Evolutionary conservation across 2,113 vertebrate genomes (phyloP), one percentile per base, ranked within the genome.

Genomic region (Ranitomeya imitator): DNA sequence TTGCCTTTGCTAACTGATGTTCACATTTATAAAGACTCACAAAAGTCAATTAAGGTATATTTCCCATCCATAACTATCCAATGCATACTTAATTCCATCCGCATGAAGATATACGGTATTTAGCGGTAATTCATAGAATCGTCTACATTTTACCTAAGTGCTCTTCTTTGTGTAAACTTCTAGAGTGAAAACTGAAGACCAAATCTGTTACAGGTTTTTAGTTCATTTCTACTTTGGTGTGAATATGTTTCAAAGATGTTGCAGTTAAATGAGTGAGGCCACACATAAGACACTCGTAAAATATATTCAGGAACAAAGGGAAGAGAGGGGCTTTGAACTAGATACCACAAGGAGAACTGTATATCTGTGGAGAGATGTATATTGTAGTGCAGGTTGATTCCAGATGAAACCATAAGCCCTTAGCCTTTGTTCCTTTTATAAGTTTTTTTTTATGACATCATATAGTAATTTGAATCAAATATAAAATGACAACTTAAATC

Each of bases 201-300:
- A 76, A 76, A 76, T 54, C 61, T 45, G 52, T 60, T 81, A 55
- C 61, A 45, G 77, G 26, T 87, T 45, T 21, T 51, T 55, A 31
- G 67, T 54, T 4, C 6, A 73, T 45, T 82, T 61, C 54, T 79
- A 55, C 19, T 31, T 71, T 84, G n/a, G 87, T 88, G 80, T 88
- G 71, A 83, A 84, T 77, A 88, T 88, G 79, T 82, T 88, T 31
- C 79, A 82, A 88, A 88, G 86, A 82, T 88, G 86, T 78, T 88
- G 57, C 87, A 77, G 57, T 77, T 84, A 77, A 83, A 83, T 76
- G n/a, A 63, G 21, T 21, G 18, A 54, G 80, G 21, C 87, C 87
- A 55, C 87, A 77, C 69, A 83, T 61, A 83, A 77, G 21, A 77
- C n/a, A 31, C 67, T 88, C 23, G 15, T 88, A 88, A 83, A 83